Evolutionary conservation across 2,888 invertebrate species (phyloP).

Genomic region (Adelphocoris suturalis): DNA sequence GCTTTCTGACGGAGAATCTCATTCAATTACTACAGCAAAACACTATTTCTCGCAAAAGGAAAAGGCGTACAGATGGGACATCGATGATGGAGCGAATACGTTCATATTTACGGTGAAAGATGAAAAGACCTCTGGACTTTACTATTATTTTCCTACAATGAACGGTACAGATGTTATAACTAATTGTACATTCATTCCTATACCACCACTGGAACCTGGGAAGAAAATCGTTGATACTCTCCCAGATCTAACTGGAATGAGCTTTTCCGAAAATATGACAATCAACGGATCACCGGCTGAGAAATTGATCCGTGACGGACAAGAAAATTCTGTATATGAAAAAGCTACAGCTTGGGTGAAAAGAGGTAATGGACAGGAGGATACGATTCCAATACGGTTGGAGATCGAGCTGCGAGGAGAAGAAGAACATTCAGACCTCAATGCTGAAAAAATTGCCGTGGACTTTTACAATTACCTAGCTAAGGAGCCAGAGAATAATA

Average conservation of each 20-base stretch:
- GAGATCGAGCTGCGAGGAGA: not conserved
- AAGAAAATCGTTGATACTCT: too few species aligned
- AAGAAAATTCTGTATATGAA: too few species aligned
- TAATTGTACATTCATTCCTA: not conserved
- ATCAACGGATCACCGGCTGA: too few species aligned
- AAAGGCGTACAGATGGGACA: not conserved
- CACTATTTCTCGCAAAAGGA: not conserved
- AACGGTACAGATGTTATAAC: not conserved
- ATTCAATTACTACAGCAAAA: not conserved
- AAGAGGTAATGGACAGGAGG: not conserved
- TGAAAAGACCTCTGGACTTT: not conserved
- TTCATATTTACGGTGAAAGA: not conserved
- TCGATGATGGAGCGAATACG: not conserved
- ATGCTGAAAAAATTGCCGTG: not conserved
- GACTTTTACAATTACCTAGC: not conserved
- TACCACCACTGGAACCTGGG: too few species aligned
- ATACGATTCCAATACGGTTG: not conserved
- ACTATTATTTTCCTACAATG: not conserved
- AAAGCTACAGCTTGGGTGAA: not conserved
- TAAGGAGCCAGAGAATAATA: not conserved
- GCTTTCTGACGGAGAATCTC: not conserved
- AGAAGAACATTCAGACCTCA: not conserved
- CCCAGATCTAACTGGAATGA: too few species aligned
- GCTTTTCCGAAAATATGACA: too few species aligned
- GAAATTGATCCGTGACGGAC: too few species aligned